Conservation (phyloP, 2,797 vertebrate species). For the Uromys caudimaculatus region DNA sequence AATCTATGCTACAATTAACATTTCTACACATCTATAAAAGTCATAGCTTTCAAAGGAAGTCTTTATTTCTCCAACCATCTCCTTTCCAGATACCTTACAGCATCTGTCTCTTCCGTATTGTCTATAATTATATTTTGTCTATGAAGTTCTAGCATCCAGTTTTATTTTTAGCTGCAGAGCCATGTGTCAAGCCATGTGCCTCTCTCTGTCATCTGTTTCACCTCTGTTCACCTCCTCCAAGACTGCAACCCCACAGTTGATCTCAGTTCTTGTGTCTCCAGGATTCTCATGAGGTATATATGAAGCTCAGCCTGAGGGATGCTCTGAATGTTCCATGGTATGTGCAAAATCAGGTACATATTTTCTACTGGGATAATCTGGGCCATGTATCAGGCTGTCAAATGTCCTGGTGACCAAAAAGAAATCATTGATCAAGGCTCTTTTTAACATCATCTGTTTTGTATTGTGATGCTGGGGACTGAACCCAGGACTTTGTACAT, state of each 20-base stretch:
- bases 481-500: neutral
- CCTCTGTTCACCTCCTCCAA: neutral
- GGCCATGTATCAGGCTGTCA: constrained; percentile 39
- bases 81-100: constrained; percentile 17
- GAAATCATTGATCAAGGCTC: neutral
- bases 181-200: neutral
- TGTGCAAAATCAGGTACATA: neutral
- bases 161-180: constrained; percentile 54
- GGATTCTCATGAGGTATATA: neutral
- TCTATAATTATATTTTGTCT: constrained; percentile 35
- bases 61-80: constrained; percentile 49
- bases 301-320: neutral
- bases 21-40: constrained; percentile 40
- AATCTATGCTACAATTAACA: neutral
- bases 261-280: neutral
- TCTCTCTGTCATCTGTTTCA: neutral
- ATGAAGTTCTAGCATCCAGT: constrained; percentile 35
- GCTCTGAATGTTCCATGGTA: neutral
- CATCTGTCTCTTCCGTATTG: neutral
- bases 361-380: neutral
- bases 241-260: neutral
- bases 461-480: neutral
- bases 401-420: neutral
- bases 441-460: neutral
- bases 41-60: constrained; percentile 36